A percentile compares a stretch with the other conserved stretches of the same genome.
phyloP scores from a whole-genome alignment of 1,140 invertebrate genomes.

The Augochlora pura region DNA sequence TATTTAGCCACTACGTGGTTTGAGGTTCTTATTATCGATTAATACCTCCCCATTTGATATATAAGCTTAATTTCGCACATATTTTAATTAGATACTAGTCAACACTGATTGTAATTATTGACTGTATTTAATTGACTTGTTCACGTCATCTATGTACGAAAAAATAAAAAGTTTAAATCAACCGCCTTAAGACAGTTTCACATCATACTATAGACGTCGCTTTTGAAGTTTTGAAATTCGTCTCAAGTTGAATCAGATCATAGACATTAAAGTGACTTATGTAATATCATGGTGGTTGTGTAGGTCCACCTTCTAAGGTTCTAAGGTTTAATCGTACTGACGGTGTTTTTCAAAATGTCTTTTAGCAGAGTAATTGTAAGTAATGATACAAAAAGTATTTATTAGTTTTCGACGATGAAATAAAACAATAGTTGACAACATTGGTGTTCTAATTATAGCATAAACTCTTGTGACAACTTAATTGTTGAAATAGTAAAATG shows the following conservation, averaged over 20 bases:
- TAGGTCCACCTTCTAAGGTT: slow-evolving; percentile 9
- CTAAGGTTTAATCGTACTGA: not conserved
- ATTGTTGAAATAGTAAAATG: not conserved
- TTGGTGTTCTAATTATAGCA: not conserved
- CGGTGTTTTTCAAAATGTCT: slow-evolving; percentile 40
- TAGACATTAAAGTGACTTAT: not conserved
- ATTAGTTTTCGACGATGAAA: not conserved
- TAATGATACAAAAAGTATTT: slow-evolving; percentile 2
- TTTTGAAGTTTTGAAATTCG: not conserved
- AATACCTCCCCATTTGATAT: no score
- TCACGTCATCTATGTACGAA: no score
- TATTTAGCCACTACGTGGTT: no score
- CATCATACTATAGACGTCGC: slow-evolving; percentile 21
- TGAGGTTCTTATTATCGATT: no score
- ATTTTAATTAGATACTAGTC: no score
- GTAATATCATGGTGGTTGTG: slow-evolving; percentile 48
- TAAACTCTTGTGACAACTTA: not conserved
- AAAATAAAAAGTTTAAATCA: no score
- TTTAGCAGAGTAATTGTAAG: slow-evolving; percentile 58
- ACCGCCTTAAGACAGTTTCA: no score
- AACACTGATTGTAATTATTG: no score
- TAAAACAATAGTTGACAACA: not conserved
- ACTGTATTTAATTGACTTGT: no score
- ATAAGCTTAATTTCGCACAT: no score
- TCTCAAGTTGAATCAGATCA: not conserved